A percentile compares a stretch with the other conserved stretches of the same genome.
These are phyloP conservation scores for Pissodes strobi DNA, from an alignment of 1,140 invertebrate genomes.

Conservation along the genomic window DNA sequence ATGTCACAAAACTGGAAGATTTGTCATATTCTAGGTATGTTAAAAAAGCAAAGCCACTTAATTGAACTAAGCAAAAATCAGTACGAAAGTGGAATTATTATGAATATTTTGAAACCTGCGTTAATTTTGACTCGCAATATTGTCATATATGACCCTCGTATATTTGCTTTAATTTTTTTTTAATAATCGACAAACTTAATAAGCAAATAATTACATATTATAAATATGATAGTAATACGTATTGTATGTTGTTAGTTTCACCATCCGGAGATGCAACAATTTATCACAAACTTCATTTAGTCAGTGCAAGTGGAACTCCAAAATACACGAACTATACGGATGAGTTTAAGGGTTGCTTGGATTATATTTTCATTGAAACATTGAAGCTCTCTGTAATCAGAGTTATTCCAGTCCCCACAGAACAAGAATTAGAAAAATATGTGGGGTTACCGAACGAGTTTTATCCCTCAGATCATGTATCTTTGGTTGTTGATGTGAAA, in stretches of 20 bases:
- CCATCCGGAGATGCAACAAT: slow-evolving; percentile 23
- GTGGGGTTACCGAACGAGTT: slow-evolving; percentile 81
- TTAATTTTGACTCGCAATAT: too few relatives aligned
- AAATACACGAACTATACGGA: slow-evolving; percentile 85
- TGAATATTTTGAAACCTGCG: too few relatives aligned
- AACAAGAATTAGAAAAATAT: slow-evolving; percentile 72
- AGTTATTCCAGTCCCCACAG: slow-evolving; percentile 76
- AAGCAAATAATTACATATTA: too few relatives aligned
- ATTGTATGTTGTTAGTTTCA: slow-evolving; percentile 35
- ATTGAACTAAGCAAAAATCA: too few relatives aligned
- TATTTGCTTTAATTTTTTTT: too few relatives aligned
- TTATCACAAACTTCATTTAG: slow-evolving; percentile 65
- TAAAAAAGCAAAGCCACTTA: too few relatives aligned
- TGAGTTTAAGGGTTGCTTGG: slow-evolving; percentile 84
- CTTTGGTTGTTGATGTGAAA: slow-evolving; percentile 79
- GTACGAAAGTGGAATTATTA: too few relatives aligned
- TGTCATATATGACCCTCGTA: too few relatives aligned
- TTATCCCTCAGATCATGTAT: slow-evolving; percentile 92
- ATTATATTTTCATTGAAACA: slow-evolving; percentile 88
- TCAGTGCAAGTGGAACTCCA: slow-evolving; percentile 76
- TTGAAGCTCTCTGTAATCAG: slow-evolving; percentile 67
- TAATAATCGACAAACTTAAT: too few relatives aligned
- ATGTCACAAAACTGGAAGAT: too few relatives aligned
- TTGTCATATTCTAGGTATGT: too few relatives aligned
- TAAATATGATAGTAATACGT: too few relatives aligned